Base-by-base conservation (phyloP, 1,140 invertebrate species). In the Dreissena polymorpha region DNA sequence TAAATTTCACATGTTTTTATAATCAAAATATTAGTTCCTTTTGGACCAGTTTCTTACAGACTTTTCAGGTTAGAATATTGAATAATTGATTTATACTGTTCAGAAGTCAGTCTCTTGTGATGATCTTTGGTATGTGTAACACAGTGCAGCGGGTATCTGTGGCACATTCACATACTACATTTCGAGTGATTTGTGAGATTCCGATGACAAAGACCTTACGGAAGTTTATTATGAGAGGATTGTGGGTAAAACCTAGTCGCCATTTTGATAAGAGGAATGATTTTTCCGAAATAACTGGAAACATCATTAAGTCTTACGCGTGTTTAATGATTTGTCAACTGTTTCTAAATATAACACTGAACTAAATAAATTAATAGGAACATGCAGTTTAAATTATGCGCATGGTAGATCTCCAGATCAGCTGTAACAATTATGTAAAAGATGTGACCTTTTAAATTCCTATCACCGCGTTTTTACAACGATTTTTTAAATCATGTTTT, bases 211-310 rank as follows among this genome's bases (percentile, higher is more conserved):
- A 60, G 21, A 60, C 16, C 12, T 60, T 6, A 23, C 57, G 57
- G 57, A 60, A 60, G 57, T 60, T 18, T 60, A 23, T 23, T 60
- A 60, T n/a, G 57, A 12, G 21, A 68, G 18, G 27, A 14, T 39
- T 29, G 27, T 70, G 25, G 25, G 76, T 64, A 64, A 64, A 78
- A 78, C 25, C 39, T 55, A 57, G 50, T 78, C 76, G 76, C 76
- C 76, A 78, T 78, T 78, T 78, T 78, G 76, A 29, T 68, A 53
- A 67, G 68, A 65, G 76, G 68, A 78, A 68, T 69, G 51, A 53
- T 69, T 69, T 68, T 57, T 25, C 68, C 53, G 64, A 75, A 75
- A 75, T 75, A 64, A 39, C 29, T 27, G 64, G 21, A 67, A 67
- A 67, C 60, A 67, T 13, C 7, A 67, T 1, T 25, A 5, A 14